phyloP scores from a whole-genome alignment of 2,113 vertebrate genomes.

The Tupaia chinensis region DNA sequence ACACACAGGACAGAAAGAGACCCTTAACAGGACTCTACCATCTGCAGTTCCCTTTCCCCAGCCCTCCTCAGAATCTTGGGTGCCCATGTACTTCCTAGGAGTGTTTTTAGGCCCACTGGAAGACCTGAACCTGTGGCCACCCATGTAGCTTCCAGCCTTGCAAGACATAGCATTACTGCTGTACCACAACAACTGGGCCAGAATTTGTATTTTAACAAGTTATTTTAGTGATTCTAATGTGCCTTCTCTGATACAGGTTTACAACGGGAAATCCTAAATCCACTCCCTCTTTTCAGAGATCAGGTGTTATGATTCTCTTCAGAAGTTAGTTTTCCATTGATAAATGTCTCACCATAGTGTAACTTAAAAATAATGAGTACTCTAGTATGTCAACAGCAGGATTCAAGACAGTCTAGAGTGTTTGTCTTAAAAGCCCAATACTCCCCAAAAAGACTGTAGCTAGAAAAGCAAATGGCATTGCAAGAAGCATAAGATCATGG shows the following conservation, averaged over 20 bases:
- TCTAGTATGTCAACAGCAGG: background rate
- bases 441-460: background rate
- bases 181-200: background rate
- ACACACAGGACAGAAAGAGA: too few relatives aligned
- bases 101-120: too few relatives aligned
- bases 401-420: background rate
- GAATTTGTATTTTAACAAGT: conserved; percentile 23
- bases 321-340: background rate
- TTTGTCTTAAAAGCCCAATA: background rate
- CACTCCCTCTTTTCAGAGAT: background rate
- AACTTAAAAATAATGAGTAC: conserved; percentile 2
- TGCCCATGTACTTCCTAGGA: too few relatives aligned
- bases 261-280: background rate
- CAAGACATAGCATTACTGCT: too few relatives aligned
- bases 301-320: background rate
- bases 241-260: background rate
- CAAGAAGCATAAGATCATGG: background rate
- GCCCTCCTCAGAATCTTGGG: too few relatives aligned
- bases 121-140: too few relatives aligned
- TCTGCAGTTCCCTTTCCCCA: too few relatives aligned
- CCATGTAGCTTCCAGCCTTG: too few relatives aligned
- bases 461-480: background rate
- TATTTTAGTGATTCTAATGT: background rate
- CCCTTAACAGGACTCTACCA: too few relatives aligned
- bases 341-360: background rate